A percentile compares a stretch with the other conserved stretches of the same genome.
Conservation (phyloP, 2,113 vertebrate species). For the Oxyruncus cristatus region DNA sequence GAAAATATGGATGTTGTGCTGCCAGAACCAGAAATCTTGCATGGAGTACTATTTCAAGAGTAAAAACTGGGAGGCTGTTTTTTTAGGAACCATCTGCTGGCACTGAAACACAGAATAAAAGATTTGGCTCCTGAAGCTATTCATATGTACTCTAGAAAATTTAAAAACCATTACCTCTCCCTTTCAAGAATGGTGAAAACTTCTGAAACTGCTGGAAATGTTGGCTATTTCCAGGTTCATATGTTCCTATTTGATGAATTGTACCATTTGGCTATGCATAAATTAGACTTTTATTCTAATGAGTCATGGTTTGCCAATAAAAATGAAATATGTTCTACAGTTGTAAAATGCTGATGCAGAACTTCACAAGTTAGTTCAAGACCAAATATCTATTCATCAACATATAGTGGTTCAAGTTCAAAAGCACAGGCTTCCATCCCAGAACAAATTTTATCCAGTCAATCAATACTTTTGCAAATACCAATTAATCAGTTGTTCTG, state of each 20-base stretch:
- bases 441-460: neutral
- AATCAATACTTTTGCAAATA: neutral
- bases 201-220: neutral
- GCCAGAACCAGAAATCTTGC: neutral
- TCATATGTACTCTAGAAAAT: neutral
- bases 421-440: neutral
- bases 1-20: neutral
- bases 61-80: neutral
- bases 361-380: neutral
- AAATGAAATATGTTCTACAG: neutral
- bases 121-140: neutral
- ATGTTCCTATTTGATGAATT: neutral
- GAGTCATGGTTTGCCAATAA: neutral
- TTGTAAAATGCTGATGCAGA: slow-evolving; percentile 8
- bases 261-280: neutral
- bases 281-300: neutral
- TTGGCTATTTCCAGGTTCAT: neutral
- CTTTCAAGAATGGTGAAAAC: neutral
- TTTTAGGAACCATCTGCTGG: neutral
- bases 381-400: neutral
- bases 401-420: neutral
- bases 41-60: neutral
- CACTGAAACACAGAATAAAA: neutral
- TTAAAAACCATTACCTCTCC: neutral
- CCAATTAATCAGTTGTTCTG: neutral